Evolutionary conservation across 2,888 invertebrate species (phyloP).

Genomic region (Dicyrtomina minuta): DNA sequence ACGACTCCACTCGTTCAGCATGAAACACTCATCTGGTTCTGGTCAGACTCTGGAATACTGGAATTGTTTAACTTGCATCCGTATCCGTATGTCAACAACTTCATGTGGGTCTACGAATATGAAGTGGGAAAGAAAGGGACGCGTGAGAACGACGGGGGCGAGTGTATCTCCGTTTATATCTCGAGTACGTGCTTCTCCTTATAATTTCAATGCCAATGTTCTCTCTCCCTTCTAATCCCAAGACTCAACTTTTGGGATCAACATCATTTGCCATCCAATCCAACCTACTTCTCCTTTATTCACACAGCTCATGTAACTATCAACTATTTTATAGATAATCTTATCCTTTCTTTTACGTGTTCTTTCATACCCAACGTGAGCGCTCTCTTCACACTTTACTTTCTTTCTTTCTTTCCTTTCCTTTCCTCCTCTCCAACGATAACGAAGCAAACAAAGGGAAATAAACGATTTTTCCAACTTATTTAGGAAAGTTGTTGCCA

Average conservation of each 20-base stretch:
- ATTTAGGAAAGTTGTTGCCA: too few species aligned
- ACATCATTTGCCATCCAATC: not conserved
- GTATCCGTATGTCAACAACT: not conserved
- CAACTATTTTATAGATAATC: not conserved
- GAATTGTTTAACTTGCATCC: too few species aligned
- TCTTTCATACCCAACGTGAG: too few species aligned
- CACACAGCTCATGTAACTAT: not conserved
- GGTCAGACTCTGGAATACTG: not conserved
- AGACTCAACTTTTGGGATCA: not conserved
- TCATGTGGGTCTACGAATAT: not conserved
- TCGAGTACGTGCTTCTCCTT: too few species aligned
- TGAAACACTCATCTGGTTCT: not conserved
- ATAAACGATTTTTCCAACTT: too few species aligned
- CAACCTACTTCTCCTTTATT: not conserved
- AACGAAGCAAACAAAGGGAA: too few species aligned
- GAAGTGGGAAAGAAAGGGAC: not conserved
- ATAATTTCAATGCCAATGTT: too few species aligned
- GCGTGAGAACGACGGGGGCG: not conserved
- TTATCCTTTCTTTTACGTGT: too few species aligned
- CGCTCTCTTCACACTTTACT: too few species aligned
- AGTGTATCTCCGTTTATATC: too few species aligned
- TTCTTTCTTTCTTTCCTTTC: too few species aligned
- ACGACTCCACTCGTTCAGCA: not conserved
- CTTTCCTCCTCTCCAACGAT: too few species aligned
- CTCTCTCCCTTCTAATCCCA: not conserved